Evolutionary conservation across 2,888 invertebrate species (phyloP), one percentile per base, ranked within the genome.

Genomic region (Epistrophe grossulariae): DNA sequence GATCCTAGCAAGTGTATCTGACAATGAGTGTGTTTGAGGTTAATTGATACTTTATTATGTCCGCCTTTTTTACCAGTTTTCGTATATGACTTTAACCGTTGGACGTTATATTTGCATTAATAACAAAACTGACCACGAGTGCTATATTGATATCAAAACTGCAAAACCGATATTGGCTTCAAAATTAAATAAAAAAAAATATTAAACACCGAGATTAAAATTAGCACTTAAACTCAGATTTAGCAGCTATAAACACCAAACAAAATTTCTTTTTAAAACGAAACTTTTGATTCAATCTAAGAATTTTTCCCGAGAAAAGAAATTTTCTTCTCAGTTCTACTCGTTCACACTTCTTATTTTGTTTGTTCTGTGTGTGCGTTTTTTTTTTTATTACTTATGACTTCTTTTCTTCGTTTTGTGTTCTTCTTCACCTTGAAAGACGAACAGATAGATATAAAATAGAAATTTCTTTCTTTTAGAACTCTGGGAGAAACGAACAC

Each of bases 241-340:
- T 55, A 40, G 59, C 19, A 66, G 35, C 43, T 38, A n/a, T n/a
- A 57, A 79, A 74, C 85, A 85, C 81, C 48, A 24, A 71, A 28
- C 28, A 59, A 13, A 40, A 76, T 55, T 82, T 79, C 57, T 76
- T 48, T 45, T 45, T 40, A 71, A 64, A 66, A 43, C 62, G 15
- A 73, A n/a, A 84, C 19, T 73, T 52, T 71, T 24, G 74, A 81
- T 78, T 78, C 57, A 71, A 82, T 79, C 50, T 81, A 48, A 79
- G 76, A 83, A 72, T 76, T 87, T 83, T 87, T 83, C 70, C 45
- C 60, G 87, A 87, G 79, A 83, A 87, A 79, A 83, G 87, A 83
- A 87, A 87, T 87, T 79, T 70, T 87, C 79, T 81, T 81, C 62
- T 79, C 68, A 68, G 71, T 82, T 87, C 17, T 81, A 50, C 82